Conservation (phyloP, 1,140 invertebrate species). For the Dysdera silvatica region DNA sequence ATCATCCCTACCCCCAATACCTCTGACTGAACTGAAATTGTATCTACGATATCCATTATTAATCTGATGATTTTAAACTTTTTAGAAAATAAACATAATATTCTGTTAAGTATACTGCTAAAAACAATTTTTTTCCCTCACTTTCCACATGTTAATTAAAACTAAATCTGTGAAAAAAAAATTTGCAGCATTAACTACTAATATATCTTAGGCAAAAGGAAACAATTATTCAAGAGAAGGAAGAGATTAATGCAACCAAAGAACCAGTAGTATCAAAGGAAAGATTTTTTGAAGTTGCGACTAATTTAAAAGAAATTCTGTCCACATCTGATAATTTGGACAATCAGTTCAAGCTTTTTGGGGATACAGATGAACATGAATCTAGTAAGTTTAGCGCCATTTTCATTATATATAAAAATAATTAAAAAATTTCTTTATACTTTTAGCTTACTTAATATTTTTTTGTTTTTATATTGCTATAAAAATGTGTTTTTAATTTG, state of each 20-base stretch:
- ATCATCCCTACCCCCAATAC: no score
- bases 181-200: no score
- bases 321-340: not conserved
- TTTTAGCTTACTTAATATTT: not conserved
- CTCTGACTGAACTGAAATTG: no score
- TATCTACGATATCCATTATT: no score
- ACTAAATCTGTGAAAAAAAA: no score
- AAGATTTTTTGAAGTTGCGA: slow-evolving; percentile 15
- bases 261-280: slow-evolving; percentile 4
- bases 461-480: not conserved
- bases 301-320: slow-evolving; percentile 12
- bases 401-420: not conserved
- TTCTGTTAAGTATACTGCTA: not conserved
- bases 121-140: no score
- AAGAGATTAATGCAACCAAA: not conserved
- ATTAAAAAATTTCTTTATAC: not conserved
- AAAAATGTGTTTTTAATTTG: not conserved
- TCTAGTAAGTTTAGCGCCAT: not conserved
- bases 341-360: slow-evolving; percentile 2
- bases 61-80: not conserved
- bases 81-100: not conserved
- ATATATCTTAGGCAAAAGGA: slow-evolving; percentile 7
- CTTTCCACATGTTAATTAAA: no score
- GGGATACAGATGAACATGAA: not conserved
- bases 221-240: not conserved